Conservation (phyloP, 2,797 vertebrate species). For the Synaphobranchus kaupii region DNA sequence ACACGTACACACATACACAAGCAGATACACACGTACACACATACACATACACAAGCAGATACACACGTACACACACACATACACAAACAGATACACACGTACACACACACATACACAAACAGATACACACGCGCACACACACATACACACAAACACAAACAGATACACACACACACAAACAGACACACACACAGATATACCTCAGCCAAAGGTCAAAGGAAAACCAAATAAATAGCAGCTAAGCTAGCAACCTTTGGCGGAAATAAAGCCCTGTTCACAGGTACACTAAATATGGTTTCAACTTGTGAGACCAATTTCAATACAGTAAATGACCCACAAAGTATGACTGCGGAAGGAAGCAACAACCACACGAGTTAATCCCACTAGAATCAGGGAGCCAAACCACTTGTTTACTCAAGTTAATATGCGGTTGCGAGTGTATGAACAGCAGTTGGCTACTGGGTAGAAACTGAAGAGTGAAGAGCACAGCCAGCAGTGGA, state of each 20-base stretch:
- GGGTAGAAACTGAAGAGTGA: background rate
- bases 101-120: background rate
- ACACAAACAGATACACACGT: background rate
- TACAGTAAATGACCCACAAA: background rate
- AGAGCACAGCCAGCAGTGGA: background rate
- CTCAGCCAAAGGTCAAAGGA: background rate
- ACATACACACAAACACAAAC: no score
- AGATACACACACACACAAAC: background rate
- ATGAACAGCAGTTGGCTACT: background rate
- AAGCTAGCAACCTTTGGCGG: background rate
- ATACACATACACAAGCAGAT: background rate
- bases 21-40: background rate
- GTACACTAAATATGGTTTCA: no score
- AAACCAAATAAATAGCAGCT: background rate
- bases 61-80: no score
- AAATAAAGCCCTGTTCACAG: background rate
- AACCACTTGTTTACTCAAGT: background rate
- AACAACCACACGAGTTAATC: background rate
- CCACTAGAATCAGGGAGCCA: background rate
- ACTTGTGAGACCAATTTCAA: background rate
- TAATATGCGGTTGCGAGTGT: background rate
- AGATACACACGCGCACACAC: no score
- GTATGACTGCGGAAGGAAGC: background rate
- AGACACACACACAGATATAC: background rate
- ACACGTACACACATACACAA: constrained; percentile 16